A percentile compares a stretch with the other conserved stretches of the same genome.
These are phyloP conservation scores for Melanostigma gelatinosum DNA, from an alignment of 2,113 vertebrate genomes.

Conservation along the genomic window DNA sequence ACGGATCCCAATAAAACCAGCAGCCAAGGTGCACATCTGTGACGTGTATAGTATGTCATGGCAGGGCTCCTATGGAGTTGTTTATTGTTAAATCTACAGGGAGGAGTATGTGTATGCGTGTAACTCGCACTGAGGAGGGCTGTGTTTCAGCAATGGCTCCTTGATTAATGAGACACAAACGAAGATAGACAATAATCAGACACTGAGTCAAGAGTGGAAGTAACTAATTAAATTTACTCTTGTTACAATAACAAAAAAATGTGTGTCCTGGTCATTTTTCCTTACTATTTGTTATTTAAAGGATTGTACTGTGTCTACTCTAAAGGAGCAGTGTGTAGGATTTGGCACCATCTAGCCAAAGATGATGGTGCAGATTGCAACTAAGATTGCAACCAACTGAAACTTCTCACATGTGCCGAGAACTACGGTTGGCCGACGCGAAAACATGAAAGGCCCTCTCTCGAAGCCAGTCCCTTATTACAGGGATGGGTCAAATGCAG, in stretches of 20 bases:
- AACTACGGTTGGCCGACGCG: too few relatives aligned
- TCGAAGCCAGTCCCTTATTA: too few relatives aligned
- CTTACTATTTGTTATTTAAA: too few relatives aligned
- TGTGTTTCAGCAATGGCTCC: constrained; percentile 1
- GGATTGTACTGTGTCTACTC: too few relatives aligned
- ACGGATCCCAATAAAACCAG: constrained; percentile 33
- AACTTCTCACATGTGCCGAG: too few relatives aligned
- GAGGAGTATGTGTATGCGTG: constrained; percentile 9
- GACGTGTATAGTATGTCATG: constrained; percentile 28
- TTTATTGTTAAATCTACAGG: constrained; percentile 35
- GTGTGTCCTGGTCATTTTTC: too few relatives aligned
- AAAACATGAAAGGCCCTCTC: too few relatives aligned
- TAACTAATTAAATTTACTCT: not conserved
- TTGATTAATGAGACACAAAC: not conserved
- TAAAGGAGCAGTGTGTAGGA: too few relatives aligned
- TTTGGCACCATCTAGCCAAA: too few relatives aligned
- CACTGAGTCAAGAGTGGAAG: not conserved
- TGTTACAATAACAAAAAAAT: not conserved
- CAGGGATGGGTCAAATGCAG: too few relatives aligned
- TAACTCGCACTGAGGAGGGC: not conserved
- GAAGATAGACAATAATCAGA: not conserved
- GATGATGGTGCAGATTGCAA: too few relatives aligned
- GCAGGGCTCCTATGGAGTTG: constrained; percentile 20
- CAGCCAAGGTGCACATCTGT: constrained; percentile 48
- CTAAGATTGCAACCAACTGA: too few relatives aligned